Percentiles rank a stretch among this genome's conserved stretches.
These are phyloP conservation scores for Drymonia ruficornis DNA, from an alignment of 2,888 invertebrate genomes.

Conservation along the genomic window DNA sequence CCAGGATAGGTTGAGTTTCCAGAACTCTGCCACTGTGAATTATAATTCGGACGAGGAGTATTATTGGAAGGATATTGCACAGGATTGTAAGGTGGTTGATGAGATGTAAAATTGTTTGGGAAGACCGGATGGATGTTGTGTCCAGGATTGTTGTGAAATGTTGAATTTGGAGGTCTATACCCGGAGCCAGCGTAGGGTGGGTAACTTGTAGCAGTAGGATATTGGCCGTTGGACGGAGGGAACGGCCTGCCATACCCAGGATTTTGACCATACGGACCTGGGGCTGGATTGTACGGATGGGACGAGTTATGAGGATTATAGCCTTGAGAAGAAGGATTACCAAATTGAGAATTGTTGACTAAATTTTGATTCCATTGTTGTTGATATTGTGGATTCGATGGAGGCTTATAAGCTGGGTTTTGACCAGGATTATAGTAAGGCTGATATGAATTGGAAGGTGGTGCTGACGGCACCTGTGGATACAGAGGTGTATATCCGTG, in stretches of 20 bases:
- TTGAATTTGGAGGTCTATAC: slow-evolving; percentile 19
- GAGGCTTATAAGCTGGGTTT: slow-evolving; percentile 12
- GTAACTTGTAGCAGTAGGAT: slow-evolving; percentile 23
- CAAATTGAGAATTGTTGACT: slow-evolving; percentile 8
- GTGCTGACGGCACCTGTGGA: slow-evolving; percentile 44
- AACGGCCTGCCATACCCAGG: slow-evolving; percentile 11
- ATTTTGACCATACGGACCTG: slow-evolving; percentile 12
- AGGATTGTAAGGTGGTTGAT: slow-evolving; percentile 15
- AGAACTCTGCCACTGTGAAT: slow-evolving; percentile 1
- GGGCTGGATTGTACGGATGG: slow-evolving; percentile 2
- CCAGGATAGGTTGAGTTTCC: slow-evolving; percentile 3
- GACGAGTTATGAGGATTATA: slow-evolving; percentile 5
- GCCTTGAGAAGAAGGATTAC: slow-evolving; percentile 10
- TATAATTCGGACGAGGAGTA: background rate
- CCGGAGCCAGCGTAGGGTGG: slow-evolving; percentile 12
- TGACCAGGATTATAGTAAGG: slow-evolving; percentile 22
- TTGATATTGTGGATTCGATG: slow-evolving; percentile 10
- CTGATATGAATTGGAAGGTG: slow-evolving; percentile 40
- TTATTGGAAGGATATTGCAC: slow-evolving; percentile 15
- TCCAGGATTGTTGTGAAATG: slow-evolving; percentile 21
- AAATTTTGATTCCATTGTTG: slow-evolving; percentile 14
- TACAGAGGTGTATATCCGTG: slow-evolving; percentile 44
- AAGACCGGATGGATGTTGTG: slow-evolving; percentile 4
- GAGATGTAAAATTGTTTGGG: slow-evolving; percentile 3
- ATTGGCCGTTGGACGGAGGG: slow-evolving; percentile 16